A percentile compares a stretch with the other conserved stretches of the same genome.
Evolutionary conservation across 2,113 vertebrate genomes (phyloP).

Genomic region (Carassius carassius): DNA sequence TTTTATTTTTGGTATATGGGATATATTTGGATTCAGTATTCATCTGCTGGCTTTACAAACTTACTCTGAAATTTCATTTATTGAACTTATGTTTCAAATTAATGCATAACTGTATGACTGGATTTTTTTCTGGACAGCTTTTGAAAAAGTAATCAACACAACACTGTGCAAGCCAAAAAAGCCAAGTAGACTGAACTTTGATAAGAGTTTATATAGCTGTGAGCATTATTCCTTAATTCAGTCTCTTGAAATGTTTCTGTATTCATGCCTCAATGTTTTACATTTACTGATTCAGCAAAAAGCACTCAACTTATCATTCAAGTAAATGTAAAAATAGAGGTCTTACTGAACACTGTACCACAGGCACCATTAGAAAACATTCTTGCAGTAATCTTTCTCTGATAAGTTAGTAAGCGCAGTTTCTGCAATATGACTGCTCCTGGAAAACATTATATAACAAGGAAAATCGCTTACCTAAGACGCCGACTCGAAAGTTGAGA

Average conservation of each 20-base stretch:
- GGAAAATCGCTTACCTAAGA: constrained; percentile 84
- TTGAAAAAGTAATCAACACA: constrained; percentile 31
- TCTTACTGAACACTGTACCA: background rate
- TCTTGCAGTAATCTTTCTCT: background rate
- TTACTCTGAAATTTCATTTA: background rate
- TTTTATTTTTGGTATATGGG: background rate
- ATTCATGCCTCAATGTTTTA: background rate
- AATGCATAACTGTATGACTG: too few species aligned
- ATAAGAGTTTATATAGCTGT: background rate
- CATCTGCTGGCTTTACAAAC: background rate
- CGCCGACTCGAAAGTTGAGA: constrained; percentile 97
- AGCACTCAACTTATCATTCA: background rate
- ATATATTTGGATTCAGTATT: background rate
- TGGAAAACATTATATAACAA: background rate
- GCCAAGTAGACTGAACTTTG: background rate
- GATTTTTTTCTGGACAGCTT: too few species aligned
- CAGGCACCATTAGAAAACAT: background rate
- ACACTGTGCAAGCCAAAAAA: background rate
- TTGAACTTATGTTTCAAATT: too few species aligned
- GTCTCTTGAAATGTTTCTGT: background rate
- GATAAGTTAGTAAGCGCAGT: background rate
- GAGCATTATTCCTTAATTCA: background rate
- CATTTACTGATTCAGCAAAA: background rate
- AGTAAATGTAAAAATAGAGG: background rate
- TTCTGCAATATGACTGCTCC: background rate